phyloP scores from a whole-genome alignment of 23 tunicate species.

The Ciona savignyi region DNA sequence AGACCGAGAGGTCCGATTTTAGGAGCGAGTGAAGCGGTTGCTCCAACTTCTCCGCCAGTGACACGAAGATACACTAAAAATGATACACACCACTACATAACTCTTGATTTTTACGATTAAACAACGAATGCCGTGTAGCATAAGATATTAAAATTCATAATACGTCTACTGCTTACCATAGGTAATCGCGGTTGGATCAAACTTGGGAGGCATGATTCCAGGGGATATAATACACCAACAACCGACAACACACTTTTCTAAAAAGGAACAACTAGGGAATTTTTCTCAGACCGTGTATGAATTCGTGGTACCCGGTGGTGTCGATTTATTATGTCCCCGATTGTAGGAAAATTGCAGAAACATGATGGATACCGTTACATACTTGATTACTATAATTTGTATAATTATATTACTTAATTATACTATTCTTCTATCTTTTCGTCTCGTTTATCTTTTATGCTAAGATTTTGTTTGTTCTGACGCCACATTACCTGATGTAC shows the following conservation, averaged over 20 bases:
- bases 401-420: too few species aligned
- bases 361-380: too few species aligned
- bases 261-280: not conserved
- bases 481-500: too few species aligned
- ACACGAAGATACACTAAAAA: conserved; percentile 89
- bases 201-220: conserved; percentile 93
- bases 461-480: too few species aligned
- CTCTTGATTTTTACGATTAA: not conserved
- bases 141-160: not conserved
- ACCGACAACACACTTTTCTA: not conserved
- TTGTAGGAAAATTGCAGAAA: too few species aligned
- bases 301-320: not conserved
- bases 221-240: too few species aligned
- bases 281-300: not conserved
- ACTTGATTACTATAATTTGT: too few species aligned
- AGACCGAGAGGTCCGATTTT: conserved; percentile 97
- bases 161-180: conserved; percentile 36
- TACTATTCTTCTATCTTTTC: too few species aligned
- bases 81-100: not conserved
- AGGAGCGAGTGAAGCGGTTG: conserved; percentile 94
- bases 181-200: conserved; percentile 89
- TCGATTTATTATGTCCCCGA: not conserved
- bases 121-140: not conserved
- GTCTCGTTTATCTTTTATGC: too few species aligned
- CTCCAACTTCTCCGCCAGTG: conserved; percentile 99